Evolutionary conservation across 2,113 vertebrate genomes (phyloP).

Genomic region (Ginglymostoma cirratum): DNA sequence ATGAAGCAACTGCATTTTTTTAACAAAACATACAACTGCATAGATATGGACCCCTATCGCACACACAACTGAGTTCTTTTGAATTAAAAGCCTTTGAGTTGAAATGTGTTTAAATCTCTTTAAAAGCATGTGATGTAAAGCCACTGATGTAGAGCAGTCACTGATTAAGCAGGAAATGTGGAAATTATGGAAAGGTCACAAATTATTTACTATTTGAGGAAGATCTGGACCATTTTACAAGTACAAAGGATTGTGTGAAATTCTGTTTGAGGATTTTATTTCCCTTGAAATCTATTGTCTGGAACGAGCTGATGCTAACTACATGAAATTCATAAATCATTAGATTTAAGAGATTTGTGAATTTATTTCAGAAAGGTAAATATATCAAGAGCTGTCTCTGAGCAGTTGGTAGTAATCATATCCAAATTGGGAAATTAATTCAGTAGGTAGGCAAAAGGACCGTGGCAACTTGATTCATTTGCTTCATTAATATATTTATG

Average conservation of each 20-base stretch:
- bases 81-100: not conserved
- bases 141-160: not conserved
- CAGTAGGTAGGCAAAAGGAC: not conserved
- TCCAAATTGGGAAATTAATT: not conserved
- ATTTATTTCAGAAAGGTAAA: not conserved
- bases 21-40: not conserved
- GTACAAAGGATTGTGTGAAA: not conserved
- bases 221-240: not conserved
- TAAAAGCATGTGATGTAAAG: not conserved
- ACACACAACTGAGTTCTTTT: not conserved
- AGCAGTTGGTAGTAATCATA: not conserved
- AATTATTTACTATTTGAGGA: not conserved
- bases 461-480: not conserved
- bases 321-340: not conserved
- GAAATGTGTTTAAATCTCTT: not conserved
- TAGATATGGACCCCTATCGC: not conserved
- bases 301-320: not conserved
- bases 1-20: not conserved
- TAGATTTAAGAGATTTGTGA: not conserved
- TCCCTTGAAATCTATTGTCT: not conserved
- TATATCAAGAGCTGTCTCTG: not conserved
- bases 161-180: not conserved
- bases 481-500: not conserved
- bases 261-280: not conserved
- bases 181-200: not conserved